Evolutionary conservation across 2,113 vertebrate genomes (phyloP), one percentile per base, ranked within the genome.

Genomic region (Halichoeres trimaculatus): DNA sequence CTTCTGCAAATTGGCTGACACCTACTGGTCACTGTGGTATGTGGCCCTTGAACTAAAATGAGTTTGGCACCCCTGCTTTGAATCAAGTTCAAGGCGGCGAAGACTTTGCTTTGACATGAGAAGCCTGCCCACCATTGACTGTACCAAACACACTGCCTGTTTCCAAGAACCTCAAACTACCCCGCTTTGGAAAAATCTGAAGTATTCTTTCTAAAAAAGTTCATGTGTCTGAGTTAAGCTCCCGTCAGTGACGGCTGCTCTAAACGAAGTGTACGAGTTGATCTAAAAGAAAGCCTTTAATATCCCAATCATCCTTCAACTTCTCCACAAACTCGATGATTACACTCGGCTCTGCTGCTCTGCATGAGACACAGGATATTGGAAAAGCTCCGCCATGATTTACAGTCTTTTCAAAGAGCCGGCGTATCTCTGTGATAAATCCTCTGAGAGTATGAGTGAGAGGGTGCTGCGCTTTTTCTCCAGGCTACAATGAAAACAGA

Each of bases 351-450:
- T 14, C 61, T 63, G 68, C 60, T 68, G 68, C 77, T 78, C 65
- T 82, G 78, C 80, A 73, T 76, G 63, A 78, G 60, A 66, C 64
- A 50, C 70, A 40, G 80, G 79, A 84, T 89, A 86, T 85, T 85
- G 80, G 79, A 81, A 88, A 80, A 84, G 65, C 84, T 84, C 23
- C 20, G 56, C 74, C 68, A 59, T 89, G 88, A 89, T 90, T 84
- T 90, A 89, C 78, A 75, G 69, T 79, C 76, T 74, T 80, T 76
- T 80, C 75, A 68, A 72, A 86, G 82, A 68, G 73, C 23, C 45
- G 26, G 67, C 30, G 20, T 85, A 85, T 88, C 83, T 80, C 40
- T 22, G 20, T 89, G 89, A 90, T 89, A 81, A 91, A 91, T 90
- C 77, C 81, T 57, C 53, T 3, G 81, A 61, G 78, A 74, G 59